A percentile compares a stretch with the other conserved stretches of the same genome.
phyloP scores from a whole-genome alignment of 2,113 vertebrate species.

The Solea senegalensis region DNA sequence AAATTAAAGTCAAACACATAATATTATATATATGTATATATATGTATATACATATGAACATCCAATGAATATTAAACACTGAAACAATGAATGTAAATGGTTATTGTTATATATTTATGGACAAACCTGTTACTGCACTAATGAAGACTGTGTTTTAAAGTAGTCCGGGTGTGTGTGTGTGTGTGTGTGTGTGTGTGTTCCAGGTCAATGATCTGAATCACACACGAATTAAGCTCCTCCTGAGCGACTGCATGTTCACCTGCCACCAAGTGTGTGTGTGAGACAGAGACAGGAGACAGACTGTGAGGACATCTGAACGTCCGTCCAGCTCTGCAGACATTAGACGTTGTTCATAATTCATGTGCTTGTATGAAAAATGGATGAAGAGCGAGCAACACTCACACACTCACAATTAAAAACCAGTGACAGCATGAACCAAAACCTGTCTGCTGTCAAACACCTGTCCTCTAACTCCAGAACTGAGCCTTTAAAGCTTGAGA shows the following conservation, averaged over 20 bases:
- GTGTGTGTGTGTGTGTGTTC: slow-evolving; percentile 52
- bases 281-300: slow-evolving; percentile 32
- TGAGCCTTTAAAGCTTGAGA: too few species aligned
- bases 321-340: slow-evolving; percentile 30
- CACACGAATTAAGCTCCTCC: slow-evolving; percentile 40
- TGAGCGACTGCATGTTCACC: slow-evolving; percentile 50
- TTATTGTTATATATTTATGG: background rate
- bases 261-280: slow-evolving; percentile 28
- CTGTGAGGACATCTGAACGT: slow-evolving; percentile 19
- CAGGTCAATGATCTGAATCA: slow-evolving; percentile 67
- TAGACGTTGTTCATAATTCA: slow-evolving; percentile 69
- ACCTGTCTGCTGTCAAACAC: background rate
- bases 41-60: too few species aligned
- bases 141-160: slow-evolving; percentile 11
- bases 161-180: background rate
- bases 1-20: too few species aligned
- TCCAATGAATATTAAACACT: too few species aligned
- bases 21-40: background rate
- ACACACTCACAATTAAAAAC: slow-evolving; percentile 3
- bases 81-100: too few species aligned
- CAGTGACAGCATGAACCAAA: slow-evolving; percentile 12
- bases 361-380: slow-evolving; percentile 64
- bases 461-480: too few species aligned
- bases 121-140: background rate
- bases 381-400: slow-evolving; percentile 57